Conservation (phyloP, 2,888 invertebrate species). For the Drosophila demipolita region DNA sequence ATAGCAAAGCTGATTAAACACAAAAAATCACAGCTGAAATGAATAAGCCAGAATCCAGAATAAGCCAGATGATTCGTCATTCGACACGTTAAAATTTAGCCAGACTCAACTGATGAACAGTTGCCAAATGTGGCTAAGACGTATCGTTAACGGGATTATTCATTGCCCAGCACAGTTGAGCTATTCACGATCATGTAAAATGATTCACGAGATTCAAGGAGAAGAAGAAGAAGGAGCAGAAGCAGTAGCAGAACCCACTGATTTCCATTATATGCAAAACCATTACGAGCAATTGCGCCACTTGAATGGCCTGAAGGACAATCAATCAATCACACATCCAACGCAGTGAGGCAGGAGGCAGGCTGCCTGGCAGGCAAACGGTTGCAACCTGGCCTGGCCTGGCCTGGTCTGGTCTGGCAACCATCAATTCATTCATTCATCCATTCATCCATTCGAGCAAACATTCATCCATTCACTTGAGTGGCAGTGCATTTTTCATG, state of each 20-base stretch:
- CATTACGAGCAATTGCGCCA: slow-evolving; percentile 74
- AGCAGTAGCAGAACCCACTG: slow-evolving; percentile 26
- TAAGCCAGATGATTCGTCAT: not conserved
- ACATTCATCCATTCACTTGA: slow-evolving; percentile 58
- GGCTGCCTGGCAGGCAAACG: slow-evolving; percentile 25
- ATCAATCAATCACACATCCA: slow-evolving; percentile 69
- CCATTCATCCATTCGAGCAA: slow-evolving; percentile 34
- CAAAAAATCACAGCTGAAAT: not conserved
- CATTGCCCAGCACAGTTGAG: slow-evolving; percentile 7
- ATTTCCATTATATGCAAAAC: slow-evolving; percentile 76
- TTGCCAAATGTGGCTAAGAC: slow-evolving; percentile 7
- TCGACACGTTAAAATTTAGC: not conserved
- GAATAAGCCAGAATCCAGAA: not conserved
- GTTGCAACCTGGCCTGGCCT: not conserved
- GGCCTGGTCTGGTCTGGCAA: slow-evolving; percentile 2
- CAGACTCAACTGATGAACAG: not conserved
- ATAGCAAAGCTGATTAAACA: not conserved
- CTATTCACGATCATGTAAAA: slow-evolving; percentile 40
- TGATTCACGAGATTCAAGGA: slow-evolving; percentile 33
- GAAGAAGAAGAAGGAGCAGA: not conserved
- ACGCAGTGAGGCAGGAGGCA: slow-evolving; percentile 12
- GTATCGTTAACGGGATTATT: not conserved
- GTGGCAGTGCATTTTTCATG: slow-evolving; percentile 75
- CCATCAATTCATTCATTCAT: slow-evolving; percentile 34
- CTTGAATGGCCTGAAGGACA: slow-evolving; percentile 59